Evolutionary conservation across 37 sponge, comb jelly and placozoan genomes (phyloP).

Genomic region (Eunapius fragilis): DNA sequence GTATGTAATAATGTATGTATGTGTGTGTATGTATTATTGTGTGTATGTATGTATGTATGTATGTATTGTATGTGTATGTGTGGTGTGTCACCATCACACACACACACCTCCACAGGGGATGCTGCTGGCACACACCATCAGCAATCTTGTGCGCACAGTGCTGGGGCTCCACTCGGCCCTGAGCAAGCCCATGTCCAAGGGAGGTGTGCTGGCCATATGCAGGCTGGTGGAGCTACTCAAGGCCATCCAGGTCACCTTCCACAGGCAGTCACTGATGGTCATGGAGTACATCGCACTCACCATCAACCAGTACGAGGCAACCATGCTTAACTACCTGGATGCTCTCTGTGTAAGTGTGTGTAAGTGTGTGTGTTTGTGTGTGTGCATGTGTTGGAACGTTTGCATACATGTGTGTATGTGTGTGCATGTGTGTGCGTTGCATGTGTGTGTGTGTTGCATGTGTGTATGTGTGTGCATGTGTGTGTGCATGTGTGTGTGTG

Average conservation of each 20-base stretch:
- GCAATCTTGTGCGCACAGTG: slow-evolving; percentile 45
- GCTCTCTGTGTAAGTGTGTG: slow-evolving; percentile 33
- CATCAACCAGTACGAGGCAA: slow-evolving; percentile 65
- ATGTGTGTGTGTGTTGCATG: not conserved
- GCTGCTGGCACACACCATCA: slow-evolving; percentile 66
- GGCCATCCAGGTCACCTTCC: slow-evolving; percentile 75
- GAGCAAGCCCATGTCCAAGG: slow-evolving; percentile 83
- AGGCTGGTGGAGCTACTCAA: slow-evolving; percentile 86
- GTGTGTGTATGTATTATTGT: too few species aligned
- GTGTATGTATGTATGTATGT: too few species aligned
- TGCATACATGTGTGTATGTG: not conserved
- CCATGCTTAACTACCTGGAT: slow-evolving; percentile 35
- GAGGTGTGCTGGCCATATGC: slow-evolving; percentile 77
- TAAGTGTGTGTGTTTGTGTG: not conserved
- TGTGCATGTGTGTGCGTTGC: not conserved
- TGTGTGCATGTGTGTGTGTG: not conserved
- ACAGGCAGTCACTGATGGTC: slow-evolving; percentile 53
- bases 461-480: not conserved
- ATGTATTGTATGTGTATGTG: too few species aligned
- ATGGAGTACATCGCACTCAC: slow-evolving; percentile 51
- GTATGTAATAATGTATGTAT: too few species aligned
- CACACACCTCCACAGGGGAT: slow-evolving; percentile 55
- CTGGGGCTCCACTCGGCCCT: slow-evolving; percentile 75
- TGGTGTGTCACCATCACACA: not conserved
- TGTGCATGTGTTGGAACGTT: not conserved